Percentiles rank a stretch among this genome's conserved stretches.
Conservation (phyloP, 2,113 vertebrate species). For the Strix aluco region DNA sequence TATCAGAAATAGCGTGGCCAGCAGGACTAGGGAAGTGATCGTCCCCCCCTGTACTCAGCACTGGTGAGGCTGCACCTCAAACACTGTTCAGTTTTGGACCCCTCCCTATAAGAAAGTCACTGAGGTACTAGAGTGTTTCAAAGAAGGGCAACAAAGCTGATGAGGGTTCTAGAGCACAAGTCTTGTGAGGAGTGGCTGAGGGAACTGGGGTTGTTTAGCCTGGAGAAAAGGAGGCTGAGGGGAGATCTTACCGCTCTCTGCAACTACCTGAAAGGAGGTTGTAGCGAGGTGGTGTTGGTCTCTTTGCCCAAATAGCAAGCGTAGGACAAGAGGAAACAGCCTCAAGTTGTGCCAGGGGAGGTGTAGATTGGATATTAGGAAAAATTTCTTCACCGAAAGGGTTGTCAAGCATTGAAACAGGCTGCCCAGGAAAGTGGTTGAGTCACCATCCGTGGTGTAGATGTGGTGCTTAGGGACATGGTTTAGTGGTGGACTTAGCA, state of each 20-base stretch:
- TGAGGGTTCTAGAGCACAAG: accelerated
- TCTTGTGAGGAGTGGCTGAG: background rate
- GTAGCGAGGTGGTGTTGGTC: accelerated
- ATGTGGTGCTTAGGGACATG: background rate
- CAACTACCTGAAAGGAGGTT: background rate
- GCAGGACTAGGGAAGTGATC: accelerated
- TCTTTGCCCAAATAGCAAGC: background rate
- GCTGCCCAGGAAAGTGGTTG: background rate
- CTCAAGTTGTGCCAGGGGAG: background rate
- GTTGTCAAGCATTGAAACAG: background rate
- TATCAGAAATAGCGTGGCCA: background rate
- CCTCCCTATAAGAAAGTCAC: background rate
- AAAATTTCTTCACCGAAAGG: background rate
- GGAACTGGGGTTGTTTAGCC: background rate
- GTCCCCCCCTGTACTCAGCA: accelerated
- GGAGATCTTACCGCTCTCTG: background rate
- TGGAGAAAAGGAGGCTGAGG: background rate
- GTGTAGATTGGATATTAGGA: background rate
- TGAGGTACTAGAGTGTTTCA: background rate
- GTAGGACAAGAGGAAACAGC: accelerated
- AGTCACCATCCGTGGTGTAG: background rate
- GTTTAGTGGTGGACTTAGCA: background rate
- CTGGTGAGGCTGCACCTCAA: too few species aligned
- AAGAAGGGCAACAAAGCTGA: accelerated
- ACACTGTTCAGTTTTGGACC: background rate